These are phyloP conservation scores for Camarhynchus parvulus DNA, from an alignment of 2,113 vertebrate genomes.

Conservation along the genomic window DNA sequence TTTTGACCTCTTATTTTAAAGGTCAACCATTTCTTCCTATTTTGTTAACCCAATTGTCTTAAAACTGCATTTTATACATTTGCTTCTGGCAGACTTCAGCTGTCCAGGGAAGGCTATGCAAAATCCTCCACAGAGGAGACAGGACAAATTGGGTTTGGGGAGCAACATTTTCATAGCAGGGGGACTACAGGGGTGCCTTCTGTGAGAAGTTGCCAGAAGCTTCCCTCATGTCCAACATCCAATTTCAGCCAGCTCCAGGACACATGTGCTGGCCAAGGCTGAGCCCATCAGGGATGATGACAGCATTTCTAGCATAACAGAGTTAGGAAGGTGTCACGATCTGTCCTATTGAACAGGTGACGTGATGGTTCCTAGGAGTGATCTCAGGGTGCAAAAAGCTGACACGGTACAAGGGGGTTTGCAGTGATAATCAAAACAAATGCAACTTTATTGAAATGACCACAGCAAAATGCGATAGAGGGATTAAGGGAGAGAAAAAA, in stretches of 20 bases:
- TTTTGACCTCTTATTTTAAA: background rate
- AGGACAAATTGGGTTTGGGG: background rate
- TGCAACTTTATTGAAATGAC: too few species aligned
- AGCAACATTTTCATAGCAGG: background rate
- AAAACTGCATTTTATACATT: background rate
- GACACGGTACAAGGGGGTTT: too few species aligned
- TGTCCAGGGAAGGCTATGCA: background rate
- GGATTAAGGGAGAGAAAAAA: too few species aligned
- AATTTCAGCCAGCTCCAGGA: background rate
- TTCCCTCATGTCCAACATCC: background rate
- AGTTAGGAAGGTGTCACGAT: background rate
- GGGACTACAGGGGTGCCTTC: background rate
- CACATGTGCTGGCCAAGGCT: accelerated
- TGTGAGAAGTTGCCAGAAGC: background rate
- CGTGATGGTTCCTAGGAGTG: too few species aligned
- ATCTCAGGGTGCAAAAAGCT: too few species aligned
- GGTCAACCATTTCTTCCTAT: background rate
- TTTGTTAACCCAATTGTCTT: background rate
- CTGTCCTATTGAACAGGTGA: too few species aligned
- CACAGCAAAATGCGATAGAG: too few species aligned
- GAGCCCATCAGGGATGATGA: background rate
- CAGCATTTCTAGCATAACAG: background rate
- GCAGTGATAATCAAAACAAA: too few species aligned
- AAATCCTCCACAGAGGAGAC: background rate
- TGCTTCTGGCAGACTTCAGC: background rate